Evolutionary conservation across 2,113 vertebrate species (phyloP).

Genomic region (Sterna hirundo): DNA sequence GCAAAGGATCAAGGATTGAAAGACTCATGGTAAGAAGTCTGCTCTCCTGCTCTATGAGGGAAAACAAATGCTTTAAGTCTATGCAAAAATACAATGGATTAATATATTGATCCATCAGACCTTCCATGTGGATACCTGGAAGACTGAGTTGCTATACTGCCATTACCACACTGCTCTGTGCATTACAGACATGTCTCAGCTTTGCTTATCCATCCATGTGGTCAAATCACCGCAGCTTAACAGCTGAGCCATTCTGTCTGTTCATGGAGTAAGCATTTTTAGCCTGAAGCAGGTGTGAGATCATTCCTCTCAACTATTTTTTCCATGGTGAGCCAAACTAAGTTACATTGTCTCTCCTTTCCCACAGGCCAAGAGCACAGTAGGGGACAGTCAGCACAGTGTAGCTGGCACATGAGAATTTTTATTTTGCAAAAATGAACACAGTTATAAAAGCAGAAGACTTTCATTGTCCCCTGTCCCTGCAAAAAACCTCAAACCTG

Average conservation of each 20-base stretch:
- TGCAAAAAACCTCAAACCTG: background rate
- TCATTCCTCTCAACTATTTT: slow-evolving; percentile 25
- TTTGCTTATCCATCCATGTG: background rate
- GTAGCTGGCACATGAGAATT: background rate
- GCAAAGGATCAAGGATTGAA: background rate
- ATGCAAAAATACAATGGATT: background rate
- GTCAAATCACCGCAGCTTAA: background rate
- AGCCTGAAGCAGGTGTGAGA: slow-evolving; percentile 60
- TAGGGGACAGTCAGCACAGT: slow-evolving; percentile 13
- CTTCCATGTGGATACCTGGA: background rate
- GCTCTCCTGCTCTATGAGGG: background rate
- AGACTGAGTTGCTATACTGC: background rate
- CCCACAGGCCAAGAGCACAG: slow-evolving; percentile 38
- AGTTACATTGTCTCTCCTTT: slow-evolving; percentile 14
- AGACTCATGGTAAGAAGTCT: background rate
- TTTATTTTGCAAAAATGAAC: background rate
- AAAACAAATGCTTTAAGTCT: background rate
- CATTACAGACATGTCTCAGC: background rate
- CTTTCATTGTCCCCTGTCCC: background rate
- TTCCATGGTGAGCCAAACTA: background rate
- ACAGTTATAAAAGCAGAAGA: background rate
- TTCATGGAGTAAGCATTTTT: background rate
- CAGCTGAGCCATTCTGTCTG: slow-evolving; percentile 1
- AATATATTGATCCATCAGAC: background rate
- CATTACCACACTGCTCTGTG: background rate